Evolutionary conservation across 1,140 invertebrate genomes (phyloP).

Genomic region (Ylistrum balloti): DNA sequence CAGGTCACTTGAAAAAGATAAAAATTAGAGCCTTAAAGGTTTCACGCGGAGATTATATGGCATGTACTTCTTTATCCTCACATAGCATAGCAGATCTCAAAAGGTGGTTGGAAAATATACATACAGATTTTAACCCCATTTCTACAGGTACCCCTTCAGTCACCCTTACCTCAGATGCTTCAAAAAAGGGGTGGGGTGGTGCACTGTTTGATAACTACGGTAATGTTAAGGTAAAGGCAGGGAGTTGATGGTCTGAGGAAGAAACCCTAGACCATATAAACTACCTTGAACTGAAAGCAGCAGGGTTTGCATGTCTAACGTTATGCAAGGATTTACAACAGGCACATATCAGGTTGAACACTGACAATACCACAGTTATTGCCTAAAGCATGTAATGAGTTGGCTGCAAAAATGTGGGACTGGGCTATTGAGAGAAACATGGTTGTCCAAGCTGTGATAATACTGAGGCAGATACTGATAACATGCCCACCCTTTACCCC

Average conservation of each 20-base stretch:
- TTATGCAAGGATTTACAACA: background rate
- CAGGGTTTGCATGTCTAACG: background rate
- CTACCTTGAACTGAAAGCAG: background rate
- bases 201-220: background rate
- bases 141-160: background rate
- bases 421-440: constrained; percentile 30
- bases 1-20: constrained; percentile 41
- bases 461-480: constrained; percentile 43
- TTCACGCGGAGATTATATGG: constrained; percentile 39
- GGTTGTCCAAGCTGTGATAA: constrained; percentile 47
- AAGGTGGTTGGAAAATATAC: constrained; percentile 57
- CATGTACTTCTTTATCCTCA: background rate
- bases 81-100: constrained; percentile 43
- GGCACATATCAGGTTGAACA: background rate
- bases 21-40: constrained; percentile 39
- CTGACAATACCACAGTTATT: constrained; percentile 55
- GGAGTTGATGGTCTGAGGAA: background rate
- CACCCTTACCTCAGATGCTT: constrained; percentile 9
- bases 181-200: background rate
- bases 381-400: constrained; percentile 36
- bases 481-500: background rate
- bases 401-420: constrained; percentile 54
- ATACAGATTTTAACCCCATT: background rate
- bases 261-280: background rate
- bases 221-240: background rate